Evolutionary conservation across 2,888 invertebrate species (phyloP), one percentile per base, ranked within the genome.

Genomic region (Drosophila ustulata): DNA sequence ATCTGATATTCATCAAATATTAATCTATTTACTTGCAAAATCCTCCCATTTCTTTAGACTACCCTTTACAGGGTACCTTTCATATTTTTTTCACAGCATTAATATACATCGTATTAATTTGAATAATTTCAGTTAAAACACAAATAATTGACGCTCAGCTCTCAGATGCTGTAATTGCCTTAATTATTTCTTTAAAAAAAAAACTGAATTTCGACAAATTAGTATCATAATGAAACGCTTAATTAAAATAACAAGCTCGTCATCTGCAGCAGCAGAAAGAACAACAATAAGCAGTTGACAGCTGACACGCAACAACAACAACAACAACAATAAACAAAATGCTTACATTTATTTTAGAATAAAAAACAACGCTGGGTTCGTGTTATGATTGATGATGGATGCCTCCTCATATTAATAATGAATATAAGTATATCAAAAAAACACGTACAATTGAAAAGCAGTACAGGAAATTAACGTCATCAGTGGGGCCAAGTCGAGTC

Each of bases 221-320:
- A 85, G 75, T 77, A 66, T 61, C 80, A 83, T 80, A 80, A 86
- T 83, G 63, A 83, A 87, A 82, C 74, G 78, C 76, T 82, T 85
- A 83, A 86, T 86, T 86, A 82, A 83, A 83, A 78, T 80, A 85
- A 77, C 80, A 75, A 86, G 86, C 80, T 53, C 66, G 68, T 43
- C 68, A 28, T 56, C 56, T 64, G 11, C 53, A 39, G 64, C 55
- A 66, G 30, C 73, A 70, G 56, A 55, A 67, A 51, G 25, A 39
- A 58, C 39, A 57, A 53, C 28, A 55, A 61, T 66, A 50, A 30
- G 30, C 30, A 70, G 45, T 45, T 62, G 70, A 66, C 76, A 80
- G 67, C 73, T 59, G 78, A 67, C 80, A 80, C 82, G 78, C 80
- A 71, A 77, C 68, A 78, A 47, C 61, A 52, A 49, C 46, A 72